Percentiles rank a stretch among this genome's conserved stretches.
These are phyloP conservation scores for Ceriagrion tenellum DNA, from an alignment of 2,888 invertebrate genomes.

Conservation along the genomic window DNA sequence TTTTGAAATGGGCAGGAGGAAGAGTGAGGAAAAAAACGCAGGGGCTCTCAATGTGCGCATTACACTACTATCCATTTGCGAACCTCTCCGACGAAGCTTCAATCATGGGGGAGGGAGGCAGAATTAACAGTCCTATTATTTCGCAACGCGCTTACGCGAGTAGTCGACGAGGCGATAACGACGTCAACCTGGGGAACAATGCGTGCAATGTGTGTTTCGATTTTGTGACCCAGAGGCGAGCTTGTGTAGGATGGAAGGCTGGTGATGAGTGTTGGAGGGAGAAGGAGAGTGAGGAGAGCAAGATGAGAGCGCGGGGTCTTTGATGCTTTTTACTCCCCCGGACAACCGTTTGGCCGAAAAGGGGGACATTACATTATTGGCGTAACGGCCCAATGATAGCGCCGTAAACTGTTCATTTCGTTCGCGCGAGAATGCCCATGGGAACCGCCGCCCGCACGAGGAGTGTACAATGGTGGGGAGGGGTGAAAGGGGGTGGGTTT, in stretches of 20 bases:
- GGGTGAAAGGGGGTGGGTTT: neutral
- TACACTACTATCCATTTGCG: neutral
- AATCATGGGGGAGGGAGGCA: neutral
- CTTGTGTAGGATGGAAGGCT: no score
- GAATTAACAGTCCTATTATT: neutral
- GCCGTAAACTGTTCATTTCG: constrained; percentile 7
- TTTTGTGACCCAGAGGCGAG: neutral
- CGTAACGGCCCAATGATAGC: neutral
- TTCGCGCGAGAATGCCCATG: neutral
- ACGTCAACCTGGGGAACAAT: neutral
- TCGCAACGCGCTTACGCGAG: neutral
- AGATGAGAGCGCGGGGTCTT: neutral
- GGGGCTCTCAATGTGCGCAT: neutral
- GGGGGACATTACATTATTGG: constrained; percentile 9
- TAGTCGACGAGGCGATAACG: constrained; percentile 5
- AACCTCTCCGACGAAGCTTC: neutral
- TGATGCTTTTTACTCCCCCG: neutral
- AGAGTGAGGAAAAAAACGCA: neutral
- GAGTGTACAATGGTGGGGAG: neutral
- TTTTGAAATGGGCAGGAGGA: no score
- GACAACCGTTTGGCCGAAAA: neutral
- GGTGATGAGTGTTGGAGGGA: neutral
- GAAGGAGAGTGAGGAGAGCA: neutral
- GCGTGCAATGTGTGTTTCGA: neutral
- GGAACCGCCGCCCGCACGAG: neutral